Percentiles rank a stretch among this genome's conserved stretches.
Evolutionary conservation across 1,140 invertebrate species (phyloP).

Genomic region (Belonocnema kinseyi): DNA sequence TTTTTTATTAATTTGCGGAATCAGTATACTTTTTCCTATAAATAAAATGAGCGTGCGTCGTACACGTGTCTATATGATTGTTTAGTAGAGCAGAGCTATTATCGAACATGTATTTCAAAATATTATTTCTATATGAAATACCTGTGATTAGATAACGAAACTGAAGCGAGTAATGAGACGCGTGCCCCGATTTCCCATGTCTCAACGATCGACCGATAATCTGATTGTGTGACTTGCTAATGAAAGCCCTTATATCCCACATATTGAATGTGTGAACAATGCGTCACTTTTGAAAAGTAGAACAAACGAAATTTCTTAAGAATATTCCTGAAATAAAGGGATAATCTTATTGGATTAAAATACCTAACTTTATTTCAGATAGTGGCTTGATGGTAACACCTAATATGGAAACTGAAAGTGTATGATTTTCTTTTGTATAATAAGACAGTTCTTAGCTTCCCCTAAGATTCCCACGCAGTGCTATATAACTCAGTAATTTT

Average conservation of each 20-base stretch:
- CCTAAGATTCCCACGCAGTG: background rate
- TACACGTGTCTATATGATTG: no score
- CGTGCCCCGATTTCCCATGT: background rate
- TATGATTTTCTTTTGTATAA: background rate
- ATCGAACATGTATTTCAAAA: no score
- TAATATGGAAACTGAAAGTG: background rate
- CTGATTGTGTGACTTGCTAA: background rate
- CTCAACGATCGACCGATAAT: constrained; percentile 1
- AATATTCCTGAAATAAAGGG: no score
- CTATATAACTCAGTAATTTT: constrained; percentile 5
- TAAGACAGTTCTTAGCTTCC: background rate
- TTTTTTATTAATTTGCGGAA: no score
- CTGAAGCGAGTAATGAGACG: no score
- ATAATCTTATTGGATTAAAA: no score
- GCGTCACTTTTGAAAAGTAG: background rate
- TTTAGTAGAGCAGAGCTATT: no score
- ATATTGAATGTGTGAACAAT: background rate
- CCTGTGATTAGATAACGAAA: no score
- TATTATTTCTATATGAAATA: background rate
- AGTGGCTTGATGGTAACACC: background rate
- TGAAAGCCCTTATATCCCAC: no score
- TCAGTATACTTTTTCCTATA: no score
- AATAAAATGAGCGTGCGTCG: no score
- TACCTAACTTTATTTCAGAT: no score
- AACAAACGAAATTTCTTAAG: background rate